Percentiles rank a stretch among this genome's conserved stretches.
Evolutionary conservation across 1,140 invertebrate species (phyloP).

Genomic region (fruit fly (Drosophila melanogaster)): DNA sequence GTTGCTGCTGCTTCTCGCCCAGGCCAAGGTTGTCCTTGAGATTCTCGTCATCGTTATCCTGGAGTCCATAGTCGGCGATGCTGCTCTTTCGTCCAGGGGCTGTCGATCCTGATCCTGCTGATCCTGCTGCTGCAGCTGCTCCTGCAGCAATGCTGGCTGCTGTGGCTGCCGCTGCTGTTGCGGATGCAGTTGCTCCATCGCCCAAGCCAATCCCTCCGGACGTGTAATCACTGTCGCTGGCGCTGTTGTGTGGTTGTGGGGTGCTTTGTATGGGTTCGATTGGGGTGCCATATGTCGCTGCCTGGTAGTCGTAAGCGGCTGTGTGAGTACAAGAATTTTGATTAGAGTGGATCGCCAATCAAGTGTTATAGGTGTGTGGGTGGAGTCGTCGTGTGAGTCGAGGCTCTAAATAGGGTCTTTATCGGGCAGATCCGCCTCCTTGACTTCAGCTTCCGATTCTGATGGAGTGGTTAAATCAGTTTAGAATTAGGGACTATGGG

Average conservation of each 20-base stretch:
- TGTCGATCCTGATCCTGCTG: conserved; percentile 18
- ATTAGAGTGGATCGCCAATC: conserved; percentile 69
- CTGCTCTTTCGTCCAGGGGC: conserved; percentile 53
- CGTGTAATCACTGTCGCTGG: conserved; percentile 63
- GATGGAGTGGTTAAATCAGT: conserved; percentile 24
- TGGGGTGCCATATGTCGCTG: conserved; percentile 81
- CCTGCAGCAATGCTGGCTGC: conserved; percentile 35
- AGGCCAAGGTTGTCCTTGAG: conserved; percentile 83
- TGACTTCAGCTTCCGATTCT: conserved; percentile 22
- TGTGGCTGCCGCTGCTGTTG: conserved; percentile 28
- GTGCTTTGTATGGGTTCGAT: conserved; percentile 77
- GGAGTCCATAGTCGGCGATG: conserved; percentile 69
- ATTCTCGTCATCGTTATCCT: conserved; percentile 84
- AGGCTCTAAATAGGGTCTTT: conserved; percentile 6
- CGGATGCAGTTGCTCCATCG: conserved; percentile 22
- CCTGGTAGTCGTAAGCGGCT: conserved; percentile 84
- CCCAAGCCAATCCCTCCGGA: conserved; percentile 17
- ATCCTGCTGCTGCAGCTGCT: conserved; percentile 31
- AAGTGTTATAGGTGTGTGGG: conserved; percentile 14
- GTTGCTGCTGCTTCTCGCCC: conserved; percentile 74
- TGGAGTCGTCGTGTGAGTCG: conserved; percentile 13
- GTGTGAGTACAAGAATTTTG: conserved; percentile 66
- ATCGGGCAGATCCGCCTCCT: conserved; percentile 8
- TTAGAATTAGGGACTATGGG: conserved; percentile 17
- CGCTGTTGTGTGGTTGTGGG: conserved; percentile 69